Conservation (phyloP, 2,113 vertebrate genomes). For the Gobio gobio region DNA sequence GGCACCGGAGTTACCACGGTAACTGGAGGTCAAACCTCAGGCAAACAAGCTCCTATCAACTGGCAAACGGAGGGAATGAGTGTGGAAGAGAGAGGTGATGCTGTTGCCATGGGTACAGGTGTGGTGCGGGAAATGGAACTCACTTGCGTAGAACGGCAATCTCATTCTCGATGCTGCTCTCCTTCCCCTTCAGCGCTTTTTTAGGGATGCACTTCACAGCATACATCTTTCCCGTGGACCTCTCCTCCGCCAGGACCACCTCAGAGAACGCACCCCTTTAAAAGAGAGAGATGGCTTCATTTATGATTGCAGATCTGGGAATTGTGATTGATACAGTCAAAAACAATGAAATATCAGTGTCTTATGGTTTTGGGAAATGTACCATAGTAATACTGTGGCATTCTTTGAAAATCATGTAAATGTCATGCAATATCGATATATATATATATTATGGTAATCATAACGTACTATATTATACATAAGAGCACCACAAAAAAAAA, state of each 20-base stretch:
- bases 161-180: conserved; percentile 98
- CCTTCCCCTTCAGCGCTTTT: conserved; percentile 96
- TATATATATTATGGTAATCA: no score
- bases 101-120: conserved; percentile 37
- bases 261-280: conserved; percentile 94
- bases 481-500: neutral
- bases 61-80: conserved; percentile 15
- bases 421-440: no score
- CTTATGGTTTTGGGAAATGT: neutral
- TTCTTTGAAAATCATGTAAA: neutral
- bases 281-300: neutral
- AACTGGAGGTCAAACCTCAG: conserved; percentile 37
- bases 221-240: conserved; percentile 87
- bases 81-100: conserved; percentile 24
- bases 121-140: conserved; percentile 66
- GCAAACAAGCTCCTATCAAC: conserved; percentile 18
- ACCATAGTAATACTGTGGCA: neutral
- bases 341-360: neutral
- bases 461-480: no score
- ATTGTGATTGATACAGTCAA: neutral
- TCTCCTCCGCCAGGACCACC: conserved; percentile 93
- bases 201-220: conserved; percentile 97
- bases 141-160: conserved; percentile 94
- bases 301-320: neutral
- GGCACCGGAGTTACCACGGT: conserved; percentile 33